phyloP scores from a whole-genome alignment of 2,797 vertebrate species.

The Characodon lateralis region DNA sequence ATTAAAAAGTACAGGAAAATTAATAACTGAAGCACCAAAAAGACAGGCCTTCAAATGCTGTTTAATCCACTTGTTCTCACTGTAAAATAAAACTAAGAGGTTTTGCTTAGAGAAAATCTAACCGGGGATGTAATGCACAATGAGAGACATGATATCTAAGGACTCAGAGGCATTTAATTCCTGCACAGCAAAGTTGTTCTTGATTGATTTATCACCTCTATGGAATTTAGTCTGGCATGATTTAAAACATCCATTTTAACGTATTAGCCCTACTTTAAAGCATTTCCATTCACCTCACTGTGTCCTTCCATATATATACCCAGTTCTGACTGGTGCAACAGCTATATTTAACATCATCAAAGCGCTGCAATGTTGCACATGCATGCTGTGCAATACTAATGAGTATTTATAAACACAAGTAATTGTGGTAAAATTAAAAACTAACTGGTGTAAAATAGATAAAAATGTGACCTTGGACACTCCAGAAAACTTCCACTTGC shows the following conservation, averaged over 20 bases:
- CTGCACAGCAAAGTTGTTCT: neutral
- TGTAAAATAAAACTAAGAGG: neutral
- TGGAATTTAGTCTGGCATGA: neutral
- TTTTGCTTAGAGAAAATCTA: neutral
- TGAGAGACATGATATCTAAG: neutral
- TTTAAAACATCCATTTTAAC: neutral
- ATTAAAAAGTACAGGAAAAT: neutral
- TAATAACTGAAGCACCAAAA: neutral
- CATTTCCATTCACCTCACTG: neutral
- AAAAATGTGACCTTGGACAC: no score
- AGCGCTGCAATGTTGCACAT: no score
- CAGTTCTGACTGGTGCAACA: neutral
- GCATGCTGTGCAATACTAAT: neutral
- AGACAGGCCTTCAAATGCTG: neutral
- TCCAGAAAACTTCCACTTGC: no score
- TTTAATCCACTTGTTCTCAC: neutral
- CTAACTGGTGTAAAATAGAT: no score
- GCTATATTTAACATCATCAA: neutral
- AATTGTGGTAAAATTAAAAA: neutral
- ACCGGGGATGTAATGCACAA: neutral
- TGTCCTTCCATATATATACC: neutral
- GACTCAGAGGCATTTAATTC: constrained; percentile 4
- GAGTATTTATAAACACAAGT: neutral
- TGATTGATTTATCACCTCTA: constrained; percentile 2
- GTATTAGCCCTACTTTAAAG: neutral